A percentile compares a stretch with the other conserved stretches of the same genome.
Conservation (phyloP, 2,888 invertebrate species). For the Nephrotoma guestfalica region DNA sequence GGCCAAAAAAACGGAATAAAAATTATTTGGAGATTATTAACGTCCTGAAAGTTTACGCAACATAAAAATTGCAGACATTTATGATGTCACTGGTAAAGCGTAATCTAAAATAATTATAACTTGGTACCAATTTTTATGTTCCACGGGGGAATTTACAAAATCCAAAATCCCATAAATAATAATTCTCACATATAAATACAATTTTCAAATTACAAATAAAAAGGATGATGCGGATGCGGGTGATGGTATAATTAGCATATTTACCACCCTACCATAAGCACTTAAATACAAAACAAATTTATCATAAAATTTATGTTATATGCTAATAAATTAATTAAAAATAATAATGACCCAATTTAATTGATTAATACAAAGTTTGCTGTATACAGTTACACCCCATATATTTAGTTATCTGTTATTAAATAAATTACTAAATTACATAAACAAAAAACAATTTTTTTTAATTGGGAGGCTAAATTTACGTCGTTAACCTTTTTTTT, state of each 20-base stretch:
- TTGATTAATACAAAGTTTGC: neutral
- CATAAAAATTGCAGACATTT: no score
- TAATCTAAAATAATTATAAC: neutral
- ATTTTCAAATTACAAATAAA: neutral
- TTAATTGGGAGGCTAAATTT: neutral
- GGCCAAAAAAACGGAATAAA: no score
- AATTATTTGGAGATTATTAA: no score
- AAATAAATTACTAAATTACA: neutral
- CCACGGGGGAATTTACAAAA: neutral
- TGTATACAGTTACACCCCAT: neutral
- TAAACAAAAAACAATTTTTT: neutral
- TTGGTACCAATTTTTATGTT: neutral
- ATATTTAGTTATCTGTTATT: neutral
- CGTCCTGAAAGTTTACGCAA: no score
- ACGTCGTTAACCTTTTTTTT: neutral
- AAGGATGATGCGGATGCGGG: neutral
- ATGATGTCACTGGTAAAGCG: no score
- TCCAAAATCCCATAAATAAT: neutral
- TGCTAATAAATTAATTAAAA: neutral
- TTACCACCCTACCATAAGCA: neutral
- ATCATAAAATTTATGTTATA: neutral
- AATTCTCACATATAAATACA: neutral
- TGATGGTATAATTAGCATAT: neutral
- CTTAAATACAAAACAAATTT: neutral
- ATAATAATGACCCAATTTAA: neutral